These are phyloP conservation scores for Boulengeromyrus knoepffleri DNA, from an alignment of 2,113 vertebrate genomes.

Conservation along the genomic window DNA sequence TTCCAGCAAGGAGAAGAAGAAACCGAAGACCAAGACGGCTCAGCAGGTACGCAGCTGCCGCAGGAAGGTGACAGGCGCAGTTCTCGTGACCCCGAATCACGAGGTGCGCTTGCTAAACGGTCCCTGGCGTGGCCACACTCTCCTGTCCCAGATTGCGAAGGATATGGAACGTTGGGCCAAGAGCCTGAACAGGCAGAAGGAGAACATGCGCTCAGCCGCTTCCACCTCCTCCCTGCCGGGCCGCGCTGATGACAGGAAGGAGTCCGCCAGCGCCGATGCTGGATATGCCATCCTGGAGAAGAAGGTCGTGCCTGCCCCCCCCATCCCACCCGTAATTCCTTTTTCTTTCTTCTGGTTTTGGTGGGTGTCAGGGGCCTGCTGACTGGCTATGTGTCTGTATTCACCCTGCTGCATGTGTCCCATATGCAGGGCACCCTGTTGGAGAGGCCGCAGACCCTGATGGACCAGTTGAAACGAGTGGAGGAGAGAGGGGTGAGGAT, in stretches of 20 bases:
- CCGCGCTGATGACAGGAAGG: slow-evolving; percentile 66
- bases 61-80: not conserved
- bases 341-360: not conserved
- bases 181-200: slow-evolving; percentile 82
- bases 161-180: slow-evolving; percentile 90
- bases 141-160: slow-evolving; percentile 71
- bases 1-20: slow-evolving; percentile 74
- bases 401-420: not conserved
- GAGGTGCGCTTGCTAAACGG: not conserved
- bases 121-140: not conserved
- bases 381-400: not conserved
- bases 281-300: slow-evolving; percentile 85
- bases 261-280: slow-evolving; percentile 80
- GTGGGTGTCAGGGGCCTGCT: not conserved
- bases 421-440: slow-evolving; percentile 66
- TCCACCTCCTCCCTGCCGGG: slow-evolving; percentile 40
- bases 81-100: not conserved
- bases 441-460: slow-evolving; percentile 69
- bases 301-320: slow-evolving; percentile 57
- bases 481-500: slow-evolving; percentile 65
- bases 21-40: slow-evolving; percentile 81
- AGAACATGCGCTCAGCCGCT: slow-evolving; percentile 69
- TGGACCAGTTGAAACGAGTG: slow-evolving; percentile 70
- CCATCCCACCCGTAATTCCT: not conserved
- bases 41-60: slow-evolving; percentile 64